Evolutionary conservation across 1,140 invertebrate genomes (phyloP), one percentile per base, ranked within the genome.

Genomic region (Magallana ariakensis): DNA sequence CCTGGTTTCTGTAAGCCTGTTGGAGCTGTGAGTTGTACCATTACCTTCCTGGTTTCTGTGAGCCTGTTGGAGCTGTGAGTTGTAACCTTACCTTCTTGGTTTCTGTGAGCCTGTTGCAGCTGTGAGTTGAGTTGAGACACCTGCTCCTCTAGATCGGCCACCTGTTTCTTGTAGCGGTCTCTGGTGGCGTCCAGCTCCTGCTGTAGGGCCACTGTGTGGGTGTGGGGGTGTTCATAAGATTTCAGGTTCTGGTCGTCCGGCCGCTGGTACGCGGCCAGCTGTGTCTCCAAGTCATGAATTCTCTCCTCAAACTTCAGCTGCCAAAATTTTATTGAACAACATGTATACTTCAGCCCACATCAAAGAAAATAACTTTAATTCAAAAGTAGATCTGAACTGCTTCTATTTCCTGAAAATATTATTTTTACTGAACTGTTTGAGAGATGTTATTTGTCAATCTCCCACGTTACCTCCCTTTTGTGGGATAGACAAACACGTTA

Each of bases 221-320:
- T 93, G 86, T 92, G 92, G 53, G 92, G 93, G 80, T 92, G 93
- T n/a, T 90, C 90, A 57, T 91, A 90, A 8, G 89, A 89, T 46
- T 88, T 87, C n/a, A 89, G 85, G 15, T 83, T 89, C 5, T 89
- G 86, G 56, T 89, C 91, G 11, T 89, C 84, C 1, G 86, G 56
- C 8, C 86, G 60, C 19, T 82, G 85, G 85, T 92, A 92, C 26
- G 90, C 87, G n/a, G 91, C 88, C 86, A 94, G 84, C 89, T 94
- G 93, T 4, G 87, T 57, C 85, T 94, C 94, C 75, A 94, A 85
- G 82, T 94, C 92, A 58, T 91, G 84, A 55, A 94, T 93, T 22
- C 93, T 88, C 16, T 93, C 93, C 87, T 94, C 93, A 91, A 92
- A 94, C 90, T 94, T 92, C 70, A 92, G 80, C 93, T 94, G 84